These are phyloP conservation scores for Trachemys scripta DNA, from an alignment of 2,113 vertebrate species.

Conservation along the genomic window DNA sequence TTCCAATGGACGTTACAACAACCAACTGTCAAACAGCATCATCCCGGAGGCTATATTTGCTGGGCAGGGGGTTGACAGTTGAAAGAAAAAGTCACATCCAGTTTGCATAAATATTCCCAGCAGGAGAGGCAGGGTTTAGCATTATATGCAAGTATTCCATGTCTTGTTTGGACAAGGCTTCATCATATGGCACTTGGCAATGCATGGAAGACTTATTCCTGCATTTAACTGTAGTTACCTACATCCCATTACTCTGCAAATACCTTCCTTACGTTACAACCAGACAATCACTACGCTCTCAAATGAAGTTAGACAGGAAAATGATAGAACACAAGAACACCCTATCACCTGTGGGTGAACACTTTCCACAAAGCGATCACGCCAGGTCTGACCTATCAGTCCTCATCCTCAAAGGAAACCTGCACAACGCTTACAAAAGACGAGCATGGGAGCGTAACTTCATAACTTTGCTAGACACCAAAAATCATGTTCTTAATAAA, in stretches of 20 bases:
- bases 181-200: neutral
- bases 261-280: neutral
- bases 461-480: neutral
- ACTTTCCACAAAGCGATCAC: neutral
- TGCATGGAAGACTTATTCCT: neutral
- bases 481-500: neutral
- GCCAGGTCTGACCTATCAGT: neutral
- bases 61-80: rapidly evolving
- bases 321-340: neutral
- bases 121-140: neutral
- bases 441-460: neutral
- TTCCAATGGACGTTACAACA: rapidly evolving
- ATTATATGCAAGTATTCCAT: neutral
- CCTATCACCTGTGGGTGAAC: neutral
- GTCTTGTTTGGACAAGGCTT: neutral
- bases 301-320: neutral
- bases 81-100: neutral
- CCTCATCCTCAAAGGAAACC: neutral
- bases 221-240: neutral
- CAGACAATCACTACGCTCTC: too few relatives aligned
- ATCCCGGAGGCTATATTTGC: neutral
- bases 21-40: neutral
- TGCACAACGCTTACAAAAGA: neutral
- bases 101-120: rapidly evolving
- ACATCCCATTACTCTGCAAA: neutral